Percentiles rank a stretch among this genome's conserved stretches.
These are phyloP conservation scores for Daboia siamensis DNA, from an alignment of 2,113 vertebrate genomes.

Conservation along the genomic window DNA sequence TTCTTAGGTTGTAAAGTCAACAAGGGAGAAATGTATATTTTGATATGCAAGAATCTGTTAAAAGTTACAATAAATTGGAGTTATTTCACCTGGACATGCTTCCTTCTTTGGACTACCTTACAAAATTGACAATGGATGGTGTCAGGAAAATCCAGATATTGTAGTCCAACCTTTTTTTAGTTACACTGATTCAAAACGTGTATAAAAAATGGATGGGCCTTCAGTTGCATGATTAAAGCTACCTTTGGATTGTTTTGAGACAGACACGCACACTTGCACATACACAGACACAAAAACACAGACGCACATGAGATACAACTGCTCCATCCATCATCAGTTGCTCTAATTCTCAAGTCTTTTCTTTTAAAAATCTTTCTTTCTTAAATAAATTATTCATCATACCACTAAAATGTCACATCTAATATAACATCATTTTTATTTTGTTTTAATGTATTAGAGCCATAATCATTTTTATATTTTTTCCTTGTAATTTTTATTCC, in stretches of 20 bases:
- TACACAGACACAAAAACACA: neutral
- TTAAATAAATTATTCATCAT: neutral
- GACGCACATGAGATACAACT: neutral
- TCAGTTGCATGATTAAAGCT: neutral
- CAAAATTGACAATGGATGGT: neutral
- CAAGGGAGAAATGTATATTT: neutral
- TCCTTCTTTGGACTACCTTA: neutral
- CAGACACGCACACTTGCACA: neutral
- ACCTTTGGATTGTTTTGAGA: neutral
- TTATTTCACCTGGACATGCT: neutral
- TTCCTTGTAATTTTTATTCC: neutral
- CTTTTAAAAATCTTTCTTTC: neutral
- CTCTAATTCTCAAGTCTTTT: neutral
- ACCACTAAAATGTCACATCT: neutral
- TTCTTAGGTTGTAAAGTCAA: neutral
- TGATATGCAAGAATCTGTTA: neutral
- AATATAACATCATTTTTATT: neutral
- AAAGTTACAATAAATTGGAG: neutral
- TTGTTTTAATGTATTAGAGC: neutral
- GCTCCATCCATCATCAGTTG: neutral
- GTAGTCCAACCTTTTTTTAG: neutral
- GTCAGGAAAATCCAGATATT: neutral
- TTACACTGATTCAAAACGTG: neutral
- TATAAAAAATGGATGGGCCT: neutral
- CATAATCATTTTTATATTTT: neutral